A percentile compares a stretch with the other conserved stretches of the same genome.
These are phyloP conservation scores for Rousettus madagascariensis DNA, from an alignment of 2,797 vertebrate genomes.

Conservation along the genomic window DNA sequence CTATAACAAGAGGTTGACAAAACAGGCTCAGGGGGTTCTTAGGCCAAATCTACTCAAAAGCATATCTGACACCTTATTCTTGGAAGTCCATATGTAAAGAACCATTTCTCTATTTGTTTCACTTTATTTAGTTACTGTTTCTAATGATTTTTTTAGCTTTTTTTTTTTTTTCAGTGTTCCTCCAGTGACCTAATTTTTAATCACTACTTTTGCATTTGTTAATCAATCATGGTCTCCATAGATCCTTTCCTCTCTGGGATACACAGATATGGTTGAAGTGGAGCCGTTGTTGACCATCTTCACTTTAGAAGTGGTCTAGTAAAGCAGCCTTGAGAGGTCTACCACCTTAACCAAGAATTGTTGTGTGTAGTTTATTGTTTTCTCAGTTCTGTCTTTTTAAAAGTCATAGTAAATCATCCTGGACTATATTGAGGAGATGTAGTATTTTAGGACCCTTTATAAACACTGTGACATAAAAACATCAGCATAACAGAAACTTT, in stretches of 20 bases:
- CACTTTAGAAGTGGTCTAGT: neutral
- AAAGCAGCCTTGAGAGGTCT: neutral
- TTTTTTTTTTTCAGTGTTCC: neutral
- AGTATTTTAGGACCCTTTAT: neutral
- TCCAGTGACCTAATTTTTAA: slow-evolving; percentile 21
- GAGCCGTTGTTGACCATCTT: neutral
- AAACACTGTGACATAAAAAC: slow-evolving; percentile 23
- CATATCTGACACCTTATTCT: slow-evolving; percentile 5
- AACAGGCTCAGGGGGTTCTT: neutral
- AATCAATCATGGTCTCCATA: neutral
- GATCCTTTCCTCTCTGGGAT: neutral
- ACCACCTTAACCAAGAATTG: neutral
- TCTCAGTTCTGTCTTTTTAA: slow-evolving; percentile 1
- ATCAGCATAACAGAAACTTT: neutral
- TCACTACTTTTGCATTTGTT: neutral
- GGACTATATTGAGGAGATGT: neutral
- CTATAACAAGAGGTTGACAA: slow-evolving; percentile 18
- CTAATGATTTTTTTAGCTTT: neutral
- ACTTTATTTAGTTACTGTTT: slow-evolving; percentile 51
- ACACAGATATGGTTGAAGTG: neutral
- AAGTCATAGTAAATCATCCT: slow-evolving; percentile 1
- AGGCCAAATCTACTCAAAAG: neutral
- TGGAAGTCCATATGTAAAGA: neutral
- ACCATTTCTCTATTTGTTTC: neutral
- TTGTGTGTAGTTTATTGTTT: neutral